A percentile compares a stretch with the other conserved stretches of the same genome.
These are phyloP conservation scores for Seriola rivoliana DNA, from an alignment of 2,113 vertebrate genomes.

Conservation along the genomic window DNA sequence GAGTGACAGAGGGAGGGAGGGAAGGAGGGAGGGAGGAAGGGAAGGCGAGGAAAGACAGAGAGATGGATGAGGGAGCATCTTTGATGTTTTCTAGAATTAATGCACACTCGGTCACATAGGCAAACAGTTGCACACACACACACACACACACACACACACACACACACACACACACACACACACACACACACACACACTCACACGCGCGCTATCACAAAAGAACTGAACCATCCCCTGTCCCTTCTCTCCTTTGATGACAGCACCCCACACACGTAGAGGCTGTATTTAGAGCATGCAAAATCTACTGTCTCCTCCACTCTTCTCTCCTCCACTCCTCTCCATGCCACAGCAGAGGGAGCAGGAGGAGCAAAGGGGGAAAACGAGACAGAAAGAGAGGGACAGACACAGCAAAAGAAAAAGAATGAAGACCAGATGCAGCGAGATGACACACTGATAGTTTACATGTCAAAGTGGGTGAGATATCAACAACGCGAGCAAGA, in stretches of 20 bases:
- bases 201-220: slow-evolving; percentile 47
- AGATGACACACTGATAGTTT: slow-evolving; percentile 72
- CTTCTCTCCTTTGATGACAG: slow-evolving; percentile 75
- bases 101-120: slow-evolving; percentile 46
- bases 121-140: slow-evolving; percentile 37
- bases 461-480: slow-evolving; percentile 60
- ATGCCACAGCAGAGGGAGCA: slow-evolving; percentile 53
- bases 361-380: slow-evolving; percentile 21
- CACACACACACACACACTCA: slow-evolving; percentile 5
- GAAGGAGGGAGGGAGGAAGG: slow-evolving; percentile 31
- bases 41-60: slow-evolving; percentile 47
- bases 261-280: slow-evolving; percentile 75
- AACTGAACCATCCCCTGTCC: slow-evolving; percentile 70
- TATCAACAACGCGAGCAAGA: slow-evolving; percentile 52
- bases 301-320: slow-evolving; percentile 81
- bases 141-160: slow-evolving; percentile 27
- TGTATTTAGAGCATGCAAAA: slow-evolving; percentile 87
- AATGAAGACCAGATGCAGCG: slow-evolving; percentile 63
- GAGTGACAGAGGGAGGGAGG: slow-evolving; percentile 59
- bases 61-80: slow-evolving; percentile 68
- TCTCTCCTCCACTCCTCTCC: slow-evolving; percentile 60
- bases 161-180: slow-evolving; percentile 9
- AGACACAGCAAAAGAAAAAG: slow-evolving; percentile 35
- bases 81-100: slow-evolving; percentile 76
- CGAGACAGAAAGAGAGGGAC: slow-evolving; percentile 13